Evolutionary conservation across 2,113 vertebrate genomes (phyloP).

Genomic region (Mungos mungo): DNA sequence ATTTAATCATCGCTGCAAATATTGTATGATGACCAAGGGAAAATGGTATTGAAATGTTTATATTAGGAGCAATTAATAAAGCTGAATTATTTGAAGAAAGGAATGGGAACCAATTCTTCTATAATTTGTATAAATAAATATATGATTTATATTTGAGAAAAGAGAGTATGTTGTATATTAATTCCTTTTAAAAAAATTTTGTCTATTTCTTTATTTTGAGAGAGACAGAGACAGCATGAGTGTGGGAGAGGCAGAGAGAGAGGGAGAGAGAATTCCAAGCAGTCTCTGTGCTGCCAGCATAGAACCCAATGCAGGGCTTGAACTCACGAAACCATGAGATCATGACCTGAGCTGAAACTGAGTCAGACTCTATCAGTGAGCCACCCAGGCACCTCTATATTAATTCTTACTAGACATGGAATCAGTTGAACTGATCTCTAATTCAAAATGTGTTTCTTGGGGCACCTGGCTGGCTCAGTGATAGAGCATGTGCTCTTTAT

Average conservation of each 20-base stretch:
- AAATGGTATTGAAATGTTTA: neutral
- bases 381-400: neutral
- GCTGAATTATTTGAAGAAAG: neutral
- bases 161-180: neutral
- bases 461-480: neutral
- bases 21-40: neutral
- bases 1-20: neutral
- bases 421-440: neutral
- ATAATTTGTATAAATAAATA: neutral
- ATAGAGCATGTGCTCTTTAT: neutral
- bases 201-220: no score
- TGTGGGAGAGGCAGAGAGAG: no score
- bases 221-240: no score
- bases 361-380: no score
- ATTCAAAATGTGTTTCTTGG: neutral
- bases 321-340: no score
- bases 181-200: no score
- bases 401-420: neutral
- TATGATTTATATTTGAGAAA: neutral
- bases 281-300: no score
- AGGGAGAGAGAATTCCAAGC: no score
- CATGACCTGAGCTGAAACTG: no score
- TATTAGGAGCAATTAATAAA: neutral
- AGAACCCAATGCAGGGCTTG: no score
- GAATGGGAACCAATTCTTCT: neutral